Conservation (phyloP, 2,113 vertebrate genomes). For the Tringa solitaria region DNA sequence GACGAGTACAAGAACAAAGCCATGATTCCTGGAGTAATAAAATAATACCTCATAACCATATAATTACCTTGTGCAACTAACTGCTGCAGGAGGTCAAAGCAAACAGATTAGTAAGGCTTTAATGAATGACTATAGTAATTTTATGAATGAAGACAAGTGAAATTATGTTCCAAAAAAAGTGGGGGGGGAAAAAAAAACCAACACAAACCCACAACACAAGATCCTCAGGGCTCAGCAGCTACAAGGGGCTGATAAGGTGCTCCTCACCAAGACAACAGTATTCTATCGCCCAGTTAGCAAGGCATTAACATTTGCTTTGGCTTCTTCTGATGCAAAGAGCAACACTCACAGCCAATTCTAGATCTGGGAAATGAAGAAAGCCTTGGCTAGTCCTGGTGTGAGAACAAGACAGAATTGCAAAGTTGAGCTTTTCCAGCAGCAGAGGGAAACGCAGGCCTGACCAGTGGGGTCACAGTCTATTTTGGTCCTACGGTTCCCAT, state of each 20-base stretch:
- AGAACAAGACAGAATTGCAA: not conserved
- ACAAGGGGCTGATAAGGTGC: not conserved
- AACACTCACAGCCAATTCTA: not conserved
- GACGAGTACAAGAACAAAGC: not conserved
- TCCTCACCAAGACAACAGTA: not conserved
- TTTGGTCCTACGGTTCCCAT: not conserved
- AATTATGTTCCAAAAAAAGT: not conserved
- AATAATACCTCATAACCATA: not conserved
- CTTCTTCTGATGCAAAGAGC: not conserved
- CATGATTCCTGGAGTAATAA: not conserved
- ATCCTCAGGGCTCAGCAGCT: not conserved
- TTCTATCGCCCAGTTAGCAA: not conserved
- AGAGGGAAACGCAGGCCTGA: not conserved
- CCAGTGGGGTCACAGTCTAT: not conserved
- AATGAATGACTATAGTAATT: not conserved
- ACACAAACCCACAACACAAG: not conserved
- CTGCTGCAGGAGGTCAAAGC: conserved; percentile 19
- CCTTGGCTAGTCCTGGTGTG: not conserved
- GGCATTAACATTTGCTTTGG: not conserved
- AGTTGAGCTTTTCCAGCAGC: not conserved
- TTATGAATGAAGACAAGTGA: conserved; percentile 24
- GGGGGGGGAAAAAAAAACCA: not conserved
- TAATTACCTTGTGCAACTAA: conserved; percentile 40
- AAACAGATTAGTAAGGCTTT: not conserved
- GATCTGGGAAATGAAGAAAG: not conserved